These are phyloP conservation scores for Manis crassicaudata DNA, from an alignment of 2,797 vertebrate species.

Conservation along the genomic window DNA sequence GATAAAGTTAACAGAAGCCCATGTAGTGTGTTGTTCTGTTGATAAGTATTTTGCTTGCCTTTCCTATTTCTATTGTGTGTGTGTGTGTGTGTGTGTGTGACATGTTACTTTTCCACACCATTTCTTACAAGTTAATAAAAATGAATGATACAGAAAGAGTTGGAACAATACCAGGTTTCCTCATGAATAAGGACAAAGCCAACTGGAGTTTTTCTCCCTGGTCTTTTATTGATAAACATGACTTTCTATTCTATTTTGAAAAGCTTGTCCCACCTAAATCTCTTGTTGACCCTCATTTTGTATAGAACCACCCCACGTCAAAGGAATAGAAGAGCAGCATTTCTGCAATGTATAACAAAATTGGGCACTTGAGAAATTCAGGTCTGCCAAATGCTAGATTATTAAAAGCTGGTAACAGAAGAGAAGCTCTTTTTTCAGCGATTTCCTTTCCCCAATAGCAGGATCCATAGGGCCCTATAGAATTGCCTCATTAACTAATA, in stretches of 20 bases:
- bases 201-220: background rate
- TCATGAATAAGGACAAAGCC: background rate
- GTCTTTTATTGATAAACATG: background rate
- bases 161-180: background rate
- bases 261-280: background rate
- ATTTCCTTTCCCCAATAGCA: conserved; percentile 48
- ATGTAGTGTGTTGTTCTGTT: background rate
- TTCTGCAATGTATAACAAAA: background rate
- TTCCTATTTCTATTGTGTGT: background rate
- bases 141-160: background rate
- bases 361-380: background rate
- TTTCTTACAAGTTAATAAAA: conserved; percentile 9
- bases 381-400: background rate
- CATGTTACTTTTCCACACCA: background rate
- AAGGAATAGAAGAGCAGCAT: background rate
- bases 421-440: background rate
- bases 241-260: background rate
- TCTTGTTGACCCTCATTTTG: conserved; percentile 25
- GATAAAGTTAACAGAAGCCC: background rate
- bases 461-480: background rate
- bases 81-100: no score
- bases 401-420: conserved; percentile 49
- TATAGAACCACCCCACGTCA: background rate
- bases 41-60: background rate
- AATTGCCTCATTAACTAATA: conserved; percentile 54